A percentile compares a stretch with the other conserved stretches of the same genome.
phyloP scores from a whole-genome alignment of 2,888 invertebrate genomes.

The Parnassius orleans region DNA sequence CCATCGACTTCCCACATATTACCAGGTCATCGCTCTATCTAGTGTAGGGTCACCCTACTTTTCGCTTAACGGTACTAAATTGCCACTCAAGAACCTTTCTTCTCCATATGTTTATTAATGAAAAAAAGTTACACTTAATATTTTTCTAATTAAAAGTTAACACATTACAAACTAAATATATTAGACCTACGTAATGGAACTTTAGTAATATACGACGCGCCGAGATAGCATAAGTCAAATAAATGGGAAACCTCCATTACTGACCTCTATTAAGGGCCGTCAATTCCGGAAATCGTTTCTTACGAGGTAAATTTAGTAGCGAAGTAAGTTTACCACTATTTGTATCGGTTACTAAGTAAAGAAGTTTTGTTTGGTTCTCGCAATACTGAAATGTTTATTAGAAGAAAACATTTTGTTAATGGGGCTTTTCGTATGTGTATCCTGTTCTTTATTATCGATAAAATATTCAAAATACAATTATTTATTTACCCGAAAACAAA shows the following conservation, averaged over 20 bases:
- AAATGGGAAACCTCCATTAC: slow-evolving; percentile 24
- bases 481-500: too few relatives aligned
- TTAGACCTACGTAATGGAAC: slow-evolving; percentile 11
- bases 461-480: too few relatives aligned
- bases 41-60: too few relatives aligned
- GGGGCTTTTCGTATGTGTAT: too few relatives aligned
- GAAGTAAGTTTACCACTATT: slow-evolving; percentile 21
- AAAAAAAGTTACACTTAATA: too few relatives aligned
- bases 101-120: too few relatives aligned
- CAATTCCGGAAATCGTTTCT: slow-evolving; percentile 23
- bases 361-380: slow-evolving; percentile 12
- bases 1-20: too few relatives aligned
- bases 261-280: slow-evolving; percentile 20
- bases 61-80: too few relatives aligned
- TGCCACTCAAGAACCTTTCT: too few relatives aligned
- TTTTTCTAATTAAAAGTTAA: not conserved
- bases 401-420: not conserved
- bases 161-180: slow-evolving; percentile 5
- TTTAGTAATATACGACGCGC: slow-evolving; percentile 7
- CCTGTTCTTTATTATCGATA: too few relatives aligned
- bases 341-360: slow-evolving; percentile 21
- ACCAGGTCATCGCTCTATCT: too few relatives aligned
- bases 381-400: slow-evolving; percentile 10
- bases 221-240: slow-evolving; percentile 24
- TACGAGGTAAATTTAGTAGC: slow-evolving; percentile 19